Evolutionary conservation across 2,113 vertebrate species (phyloP).

Genomic region (Ptyas mucosa): DNA sequence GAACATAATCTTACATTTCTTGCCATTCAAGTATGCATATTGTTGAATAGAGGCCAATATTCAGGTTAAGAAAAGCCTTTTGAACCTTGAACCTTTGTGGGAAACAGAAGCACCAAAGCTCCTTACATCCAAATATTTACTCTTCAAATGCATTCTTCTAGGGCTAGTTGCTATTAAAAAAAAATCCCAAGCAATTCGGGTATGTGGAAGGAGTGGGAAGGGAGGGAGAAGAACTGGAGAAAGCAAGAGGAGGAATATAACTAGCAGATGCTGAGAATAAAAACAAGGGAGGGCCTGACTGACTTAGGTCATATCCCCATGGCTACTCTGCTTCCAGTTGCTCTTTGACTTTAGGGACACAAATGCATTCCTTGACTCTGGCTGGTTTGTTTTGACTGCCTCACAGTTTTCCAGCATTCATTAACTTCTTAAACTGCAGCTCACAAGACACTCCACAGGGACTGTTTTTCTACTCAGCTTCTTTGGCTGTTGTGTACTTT

Average conservation of each 20-base stretch:
- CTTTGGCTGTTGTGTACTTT: background rate
- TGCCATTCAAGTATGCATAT: background rate
- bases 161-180: background rate
- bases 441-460: constrained; percentile 5
- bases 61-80: background rate
- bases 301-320: background rate
- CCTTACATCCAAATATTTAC: background rate
- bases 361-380: constrained; percentile 11
- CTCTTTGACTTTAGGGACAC: constrained; percentile 30
- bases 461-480: constrained; percentile 31
- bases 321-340: constrained; percentile 24
- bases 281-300: background rate
- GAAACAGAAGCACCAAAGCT: background rate
- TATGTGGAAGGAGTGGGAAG: background rate
- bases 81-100: background rate
- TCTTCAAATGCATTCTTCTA: background rate
- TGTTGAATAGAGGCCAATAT: background rate
- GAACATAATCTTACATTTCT: background rate
- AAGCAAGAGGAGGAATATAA: background rate
- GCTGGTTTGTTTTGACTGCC: constrained; percentile 14
- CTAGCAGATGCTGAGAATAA: background rate
- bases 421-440: constrained; percentile 49
- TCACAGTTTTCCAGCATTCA: constrained; percentile 44
- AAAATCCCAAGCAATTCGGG: background rate
- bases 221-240: background rate